Evolutionary conservation across 2,113 vertebrate species (phyloP), one percentile per base, ranked within the genome.

Genomic region (Pelvicachromis taeniatus): DNA sequence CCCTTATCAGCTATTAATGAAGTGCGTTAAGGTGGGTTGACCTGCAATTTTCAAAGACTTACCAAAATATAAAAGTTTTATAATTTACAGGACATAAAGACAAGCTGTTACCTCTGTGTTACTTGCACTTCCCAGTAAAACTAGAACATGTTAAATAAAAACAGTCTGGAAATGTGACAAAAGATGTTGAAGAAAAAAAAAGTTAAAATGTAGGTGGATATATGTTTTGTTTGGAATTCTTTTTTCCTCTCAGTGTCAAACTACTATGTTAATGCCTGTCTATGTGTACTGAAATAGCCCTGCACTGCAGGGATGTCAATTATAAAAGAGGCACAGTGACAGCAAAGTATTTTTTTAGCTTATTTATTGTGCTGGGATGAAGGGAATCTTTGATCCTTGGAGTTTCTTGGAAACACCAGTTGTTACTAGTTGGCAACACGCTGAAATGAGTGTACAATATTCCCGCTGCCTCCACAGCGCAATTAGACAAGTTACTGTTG

Each of bases 1-100:
- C 68, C 80, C 84, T 93, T 87, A 86, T 95, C 85, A 93, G 91
- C 84, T 94, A 94, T 95, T 95, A 91, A 95, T 94, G 93, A 94
- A 89, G 86, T 91, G 85, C 93, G 91, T 91, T 87, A 21, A 26
- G 87, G 79, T 92, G 84, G 85, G 88, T 80, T 78, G 59, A 84
- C 31, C 81, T 81, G 81, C 56, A 80, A 86, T 93, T 94, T 94
- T 92, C 87, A 90, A 82, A 91, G 86, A 80, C 81, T 75, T 84
- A 81, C 48, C 78, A 80, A 91, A 93, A 93, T 91, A 92, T 86
- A 82, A 91, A 85, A 73, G 16, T 75, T 75, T 75, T 82, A 80
- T 87, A 82, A 86, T 78, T 80, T 84, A 88, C 68, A 89, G 48
- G 70, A 86, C 77, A 81, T 45, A 83, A 29, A 33, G 80, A 87